Conservation (phyloP, 2,888 invertebrate genomes). For the Coleophora deauratella region DNA sequence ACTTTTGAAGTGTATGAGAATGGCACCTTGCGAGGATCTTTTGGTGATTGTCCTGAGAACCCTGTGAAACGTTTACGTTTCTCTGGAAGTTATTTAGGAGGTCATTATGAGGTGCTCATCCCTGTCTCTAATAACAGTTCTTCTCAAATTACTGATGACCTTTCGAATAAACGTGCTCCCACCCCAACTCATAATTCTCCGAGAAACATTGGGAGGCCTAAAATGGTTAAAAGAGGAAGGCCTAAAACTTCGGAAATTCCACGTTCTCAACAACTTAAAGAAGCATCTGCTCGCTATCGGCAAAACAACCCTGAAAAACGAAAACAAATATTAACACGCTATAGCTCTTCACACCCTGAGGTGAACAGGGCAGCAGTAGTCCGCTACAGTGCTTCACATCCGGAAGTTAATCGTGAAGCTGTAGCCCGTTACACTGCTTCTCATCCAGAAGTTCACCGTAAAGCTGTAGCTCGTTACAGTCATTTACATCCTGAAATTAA, state of each 20-base stretch:
- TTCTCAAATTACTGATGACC: background rate
- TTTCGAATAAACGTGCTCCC: background rate
- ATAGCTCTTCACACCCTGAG: slow-evolving; percentile 7
- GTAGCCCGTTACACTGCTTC: slow-evolving; percentile 4
- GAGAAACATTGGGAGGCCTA: background rate
- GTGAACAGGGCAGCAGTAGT: slow-evolving; percentile 4
- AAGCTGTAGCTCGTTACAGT: background rate
- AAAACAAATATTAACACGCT: no score
- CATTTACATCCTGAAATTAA: background rate
- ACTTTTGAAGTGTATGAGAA: slow-evolving; percentile 16
- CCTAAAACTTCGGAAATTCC: slow-evolving; percentile 5
- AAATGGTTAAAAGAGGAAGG: slow-evolving; percentile 3
- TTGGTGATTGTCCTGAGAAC: background rate
- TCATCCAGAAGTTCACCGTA: slow-evolving; percentile 4
- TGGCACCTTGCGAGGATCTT: background rate
- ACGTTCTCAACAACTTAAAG: slow-evolving; percentile 3
- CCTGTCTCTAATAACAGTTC: background rate
- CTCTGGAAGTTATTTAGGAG: slow-evolving; percentile 8
- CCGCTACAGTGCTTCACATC: slow-evolving; percentile 4
- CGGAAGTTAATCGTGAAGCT: slow-evolving; percentile 3
- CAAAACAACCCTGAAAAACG: slow-evolving; percentile 9
- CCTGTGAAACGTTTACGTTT: slow-evolving; percentile 12
- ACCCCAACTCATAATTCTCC: background rate
- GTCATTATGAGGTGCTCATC: slow-evolving; percentile 3
- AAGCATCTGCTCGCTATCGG: slow-evolving; percentile 10